These are phyloP conservation scores for Eumeta japonica DNA, from an alignment of 1,140 invertebrate species.

Conservation along the genomic window DNA sequence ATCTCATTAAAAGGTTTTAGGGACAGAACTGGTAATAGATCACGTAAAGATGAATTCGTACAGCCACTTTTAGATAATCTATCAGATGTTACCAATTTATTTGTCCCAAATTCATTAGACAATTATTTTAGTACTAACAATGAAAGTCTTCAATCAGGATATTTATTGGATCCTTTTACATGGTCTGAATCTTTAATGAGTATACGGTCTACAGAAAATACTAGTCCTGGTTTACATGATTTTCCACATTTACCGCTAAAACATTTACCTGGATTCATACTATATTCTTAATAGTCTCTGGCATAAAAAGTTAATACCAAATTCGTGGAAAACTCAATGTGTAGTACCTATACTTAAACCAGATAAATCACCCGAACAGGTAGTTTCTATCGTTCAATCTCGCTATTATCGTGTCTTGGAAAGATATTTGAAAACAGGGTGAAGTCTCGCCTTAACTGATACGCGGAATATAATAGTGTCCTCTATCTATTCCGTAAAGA, in stretches of 20 bases:
- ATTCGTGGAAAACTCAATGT: conserved; percentile 18
- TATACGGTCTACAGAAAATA: conserved; percentile 7
- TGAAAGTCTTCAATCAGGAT: no score
- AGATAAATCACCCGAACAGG: conserved; percentile 8
- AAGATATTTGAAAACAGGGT: conserved; percentile 17
- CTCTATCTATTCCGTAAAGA: conserved; percentile 11
- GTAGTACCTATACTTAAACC: conserved; percentile 17
- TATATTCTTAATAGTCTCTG: conserved; percentile 12
- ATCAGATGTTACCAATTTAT: no score
- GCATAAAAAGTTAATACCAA: conserved; percentile 10
- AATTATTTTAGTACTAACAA: no score
- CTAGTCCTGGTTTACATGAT: conserved; percentile 12
- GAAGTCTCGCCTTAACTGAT: conserved; percentile 11
- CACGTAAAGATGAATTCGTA: no score
- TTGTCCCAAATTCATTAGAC: no score
- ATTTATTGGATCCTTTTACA: no score
- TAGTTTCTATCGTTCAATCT: conserved; percentile 15
- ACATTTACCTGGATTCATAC: conserved; percentile 5
- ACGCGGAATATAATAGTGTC: conserved; percentile 9
- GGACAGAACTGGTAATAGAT: no score
- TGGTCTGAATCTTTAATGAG: no score
- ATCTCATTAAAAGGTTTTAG: no score
- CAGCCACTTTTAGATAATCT: no score
- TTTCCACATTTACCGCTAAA: no score
- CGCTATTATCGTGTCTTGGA: conserved; percentile 16